A percentile compares a stretch with the other conserved stretches of the same genome.
Evolutionary conservation across 2,888 invertebrate species (phyloP).

Genomic region (Lumbricus terrestris): DNA sequence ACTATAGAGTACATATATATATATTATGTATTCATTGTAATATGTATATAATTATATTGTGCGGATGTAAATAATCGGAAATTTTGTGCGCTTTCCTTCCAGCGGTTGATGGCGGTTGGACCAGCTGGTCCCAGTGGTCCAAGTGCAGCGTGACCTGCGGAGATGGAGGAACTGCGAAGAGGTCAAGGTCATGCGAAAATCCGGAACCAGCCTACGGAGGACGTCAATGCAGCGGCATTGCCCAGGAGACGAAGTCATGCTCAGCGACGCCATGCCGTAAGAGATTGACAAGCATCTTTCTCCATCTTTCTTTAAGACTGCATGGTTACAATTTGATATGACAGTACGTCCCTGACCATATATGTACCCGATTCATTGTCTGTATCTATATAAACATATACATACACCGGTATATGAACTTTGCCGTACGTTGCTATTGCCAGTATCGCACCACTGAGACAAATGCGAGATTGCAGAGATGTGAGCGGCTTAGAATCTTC

Average conservation of each 20-base stretch:
- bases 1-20: too few relatives aligned
- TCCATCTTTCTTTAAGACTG: neutral
- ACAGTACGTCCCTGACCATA: neutral
- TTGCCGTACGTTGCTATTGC: too few relatives aligned
- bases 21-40: too few relatives aligned
- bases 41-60: too few relatives aligned
- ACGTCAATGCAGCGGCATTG: constrained; percentile 46
- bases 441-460: too few relatives aligned
- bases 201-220: constrained; percentile 33
- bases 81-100: neutral
- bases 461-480: too few relatives aligned
- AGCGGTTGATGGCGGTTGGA: constrained; percentile 38
- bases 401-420: too few relatives aligned
- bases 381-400: too few relatives aligned
- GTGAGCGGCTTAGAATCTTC: too few relatives aligned
- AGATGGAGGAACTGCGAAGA: constrained; percentile 26
- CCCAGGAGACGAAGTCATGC: constrained; percentile 46
- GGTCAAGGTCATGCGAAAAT: constrained; percentile 32
- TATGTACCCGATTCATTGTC: too few relatives aligned
- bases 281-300: neutral
- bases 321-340: neutral
- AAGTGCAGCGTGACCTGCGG: constrained; percentile 36
- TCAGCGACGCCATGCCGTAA: constrained; percentile 43
- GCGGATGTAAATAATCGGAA: neutral
- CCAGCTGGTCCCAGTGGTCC: constrained; percentile 37